phyloP scores from a whole-genome alignment of 2,888 invertebrate genomes.

The Trypoxylon attenuatum region DNA sequence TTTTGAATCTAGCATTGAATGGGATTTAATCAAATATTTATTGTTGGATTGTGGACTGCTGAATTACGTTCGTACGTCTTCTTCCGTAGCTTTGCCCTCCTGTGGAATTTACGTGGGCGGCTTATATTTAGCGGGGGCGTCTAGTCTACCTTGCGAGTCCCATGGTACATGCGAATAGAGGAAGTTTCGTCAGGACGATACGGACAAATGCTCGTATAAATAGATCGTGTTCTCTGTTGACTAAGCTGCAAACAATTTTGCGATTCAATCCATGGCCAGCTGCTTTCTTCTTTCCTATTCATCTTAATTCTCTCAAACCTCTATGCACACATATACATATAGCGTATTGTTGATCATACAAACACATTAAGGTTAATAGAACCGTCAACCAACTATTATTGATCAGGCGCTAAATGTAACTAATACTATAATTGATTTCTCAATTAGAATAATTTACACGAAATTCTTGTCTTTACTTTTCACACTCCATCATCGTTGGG shows the following conservation, averaged over 20 bases:
- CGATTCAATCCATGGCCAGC: constrained; percentile 6
- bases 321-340: too few species aligned
- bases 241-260: constrained; percentile 28
- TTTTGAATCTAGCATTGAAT: too few species aligned
- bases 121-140: constrained; percentile 56
- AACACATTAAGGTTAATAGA: too few species aligned
- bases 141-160: constrained; percentile 45
- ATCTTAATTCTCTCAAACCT: too few species aligned
- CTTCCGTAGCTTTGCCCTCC: constrained; percentile 35
- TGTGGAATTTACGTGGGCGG: constrained; percentile 54
- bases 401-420: too few species aligned
- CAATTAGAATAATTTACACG: neutral
- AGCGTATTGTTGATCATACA: too few species aligned
- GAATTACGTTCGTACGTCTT: constrained; percentile 26
- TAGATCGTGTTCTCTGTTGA: constrained; percentile 24
- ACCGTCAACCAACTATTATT: too few species aligned
- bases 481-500: too few species aligned
- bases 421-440: neutral
- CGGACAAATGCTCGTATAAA: constrained; percentile 33
- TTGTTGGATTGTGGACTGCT: constrained; percentile 41
- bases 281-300: neutral
- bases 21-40: too few species aligned
- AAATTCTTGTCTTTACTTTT: too few species aligned
- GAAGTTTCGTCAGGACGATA: constrained; percentile 41
- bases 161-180: constrained; percentile 38